Percentiles rank a stretch among this genome's conserved stretches.
Evolutionary conservation across 2,113 vertebrate species (phyloP).

Genomic region (Oncorhynchus gorbuscha): DNA sequence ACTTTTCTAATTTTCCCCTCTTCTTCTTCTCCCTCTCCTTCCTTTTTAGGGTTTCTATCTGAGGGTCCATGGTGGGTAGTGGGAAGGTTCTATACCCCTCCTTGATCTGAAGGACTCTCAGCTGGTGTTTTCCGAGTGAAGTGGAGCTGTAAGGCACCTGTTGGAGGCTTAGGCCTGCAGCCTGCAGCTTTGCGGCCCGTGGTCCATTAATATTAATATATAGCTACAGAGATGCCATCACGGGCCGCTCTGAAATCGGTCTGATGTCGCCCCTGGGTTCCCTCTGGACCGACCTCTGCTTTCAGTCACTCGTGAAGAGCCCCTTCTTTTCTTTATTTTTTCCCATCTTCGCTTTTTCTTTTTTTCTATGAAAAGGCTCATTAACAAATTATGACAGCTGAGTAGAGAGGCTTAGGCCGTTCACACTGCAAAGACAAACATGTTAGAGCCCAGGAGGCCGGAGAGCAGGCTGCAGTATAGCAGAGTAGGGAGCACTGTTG

Average conservation of each 20-base stretch:
- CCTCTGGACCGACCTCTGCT: constrained; percentile 72
- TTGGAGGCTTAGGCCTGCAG: constrained; percentile 66
- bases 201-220: constrained; percentile 83
- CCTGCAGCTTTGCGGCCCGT: constrained; percentile 60
- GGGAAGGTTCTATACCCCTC: constrained; percentile 51
- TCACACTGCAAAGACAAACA: constrained; percentile 74
- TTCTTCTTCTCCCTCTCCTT: constrained; percentile 12
- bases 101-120: neutral
- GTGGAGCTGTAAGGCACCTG: constrained; percentile 68
- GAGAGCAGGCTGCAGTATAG: constrained; percentile 32
- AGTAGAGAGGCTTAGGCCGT: constrained; percentile 70
- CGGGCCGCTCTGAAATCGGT: constrained; percentile 80
- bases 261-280: constrained; percentile 79
- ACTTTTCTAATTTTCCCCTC: constrained; percentile 30
- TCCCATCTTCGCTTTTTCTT: constrained; percentile 62
- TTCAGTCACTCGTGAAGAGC: constrained; percentile 72
- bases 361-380: constrained; percentile 73
- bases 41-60: constrained; percentile 21
- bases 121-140: constrained; percentile 45
- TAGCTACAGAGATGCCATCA: constrained; percentile 81
- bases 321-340: constrained; percentile 62
- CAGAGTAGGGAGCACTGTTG: no score
- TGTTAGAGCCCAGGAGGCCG: constrained; percentile 53
- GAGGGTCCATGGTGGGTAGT: constrained; percentile 31
- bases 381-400: constrained; percentile 86